These are phyloP conservation scores for Acanthacorydalis orientalis DNA, from an alignment of 2,888 invertebrate genomes.

Conservation along the genomic window DNA sequence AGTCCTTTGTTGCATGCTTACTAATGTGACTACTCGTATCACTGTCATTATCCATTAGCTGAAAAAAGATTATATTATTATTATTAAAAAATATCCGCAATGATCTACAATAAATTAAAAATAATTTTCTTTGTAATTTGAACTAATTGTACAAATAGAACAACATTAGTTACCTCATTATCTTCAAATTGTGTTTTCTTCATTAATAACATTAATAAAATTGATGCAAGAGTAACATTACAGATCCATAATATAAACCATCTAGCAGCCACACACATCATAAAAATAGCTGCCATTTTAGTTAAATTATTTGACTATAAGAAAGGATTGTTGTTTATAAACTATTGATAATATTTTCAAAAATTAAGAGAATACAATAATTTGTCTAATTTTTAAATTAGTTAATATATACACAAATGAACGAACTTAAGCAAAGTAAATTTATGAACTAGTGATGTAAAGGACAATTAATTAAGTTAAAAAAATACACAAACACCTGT, in stretches of 20 bases:
- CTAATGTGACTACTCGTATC: not conserved
- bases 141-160: too few relatives aligned
- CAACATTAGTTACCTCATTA: not conserved
- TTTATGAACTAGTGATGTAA: too few relatives aligned
- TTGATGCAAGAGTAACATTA: constrained; percentile 19
- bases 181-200: not conserved
- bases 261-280: constrained; percentile 23
- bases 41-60: not conserved
- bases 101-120: too few relatives aligned
- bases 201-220: not conserved
- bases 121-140: too few relatives aligned
- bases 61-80: too few relatives aligned
- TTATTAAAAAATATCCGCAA: too few relatives aligned
- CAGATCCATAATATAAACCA: constrained; percentile 28
- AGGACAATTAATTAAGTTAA: too few relatives aligned
- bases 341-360: constrained; percentile 9
- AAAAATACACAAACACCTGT: too few relatives aligned
- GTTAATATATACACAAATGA: too few relatives aligned
- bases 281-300: constrained; percentile 19
- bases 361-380: constrained; percentile 10
- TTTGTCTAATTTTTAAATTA: not conserved
- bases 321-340: too few relatives aligned
- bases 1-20: not conserved
- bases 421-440: too few relatives aligned
- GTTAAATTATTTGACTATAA: constrained; percentile 8